Conservation (phyloP, 2,797 vertebrate genomes). For the Crocidura indochinensis region DNA sequence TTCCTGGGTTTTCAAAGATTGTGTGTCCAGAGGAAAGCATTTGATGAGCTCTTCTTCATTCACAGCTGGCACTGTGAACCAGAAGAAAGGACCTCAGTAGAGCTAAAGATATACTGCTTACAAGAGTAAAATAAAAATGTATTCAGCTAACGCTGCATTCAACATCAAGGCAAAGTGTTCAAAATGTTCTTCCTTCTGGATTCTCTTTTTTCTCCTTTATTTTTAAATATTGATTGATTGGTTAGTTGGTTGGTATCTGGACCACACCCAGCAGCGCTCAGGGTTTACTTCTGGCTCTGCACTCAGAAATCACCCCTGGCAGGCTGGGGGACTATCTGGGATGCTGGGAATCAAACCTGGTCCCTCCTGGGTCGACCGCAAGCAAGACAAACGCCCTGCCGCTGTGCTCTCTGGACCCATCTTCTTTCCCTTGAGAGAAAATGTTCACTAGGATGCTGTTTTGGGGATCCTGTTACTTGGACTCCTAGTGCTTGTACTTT, state of each 20-base stretch:
- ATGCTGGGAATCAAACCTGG: no score
- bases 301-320: no score
- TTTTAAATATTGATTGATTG: background rate
- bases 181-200: background rate
- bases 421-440: background rate
- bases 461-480: background rate
- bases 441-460: background rate
- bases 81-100: conserved; percentile 27
- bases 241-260: no score
- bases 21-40: background rate
- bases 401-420: background rate
- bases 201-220: no score
- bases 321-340: no score
- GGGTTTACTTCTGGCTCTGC: no score
- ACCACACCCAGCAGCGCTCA: no score
- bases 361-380: no score
- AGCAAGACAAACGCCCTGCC: no score
- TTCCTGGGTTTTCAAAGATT: conserved; percentile 39
- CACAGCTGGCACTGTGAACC: background rate
- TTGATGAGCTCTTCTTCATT: background rate
- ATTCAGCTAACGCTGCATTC: background rate
- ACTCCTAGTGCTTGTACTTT: background rate
- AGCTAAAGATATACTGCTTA: conserved; percentile 13
- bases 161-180: background rate
- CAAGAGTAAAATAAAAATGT: conserved; percentile 52